A percentile compares a stretch with the other conserved stretches of the same genome.
These are phyloP conservation scores for Laothoe populi DNA, from an alignment of 2,888 invertebrate species.

Conservation along the genomic window DNA sequence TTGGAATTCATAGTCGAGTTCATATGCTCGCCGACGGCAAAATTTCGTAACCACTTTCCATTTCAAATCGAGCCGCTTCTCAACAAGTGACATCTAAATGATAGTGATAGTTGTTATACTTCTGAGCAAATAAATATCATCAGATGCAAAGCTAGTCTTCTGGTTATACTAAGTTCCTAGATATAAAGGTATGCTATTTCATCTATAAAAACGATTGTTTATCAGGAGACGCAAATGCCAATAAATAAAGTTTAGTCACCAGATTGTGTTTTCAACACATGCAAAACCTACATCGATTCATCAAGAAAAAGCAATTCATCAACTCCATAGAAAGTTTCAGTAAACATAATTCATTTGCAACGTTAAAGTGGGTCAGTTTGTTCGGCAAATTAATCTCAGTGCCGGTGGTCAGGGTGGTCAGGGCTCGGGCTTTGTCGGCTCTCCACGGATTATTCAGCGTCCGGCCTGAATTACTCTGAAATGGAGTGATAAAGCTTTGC, in stretches of 20 bases:
- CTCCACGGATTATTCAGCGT: constrained; percentile 38
- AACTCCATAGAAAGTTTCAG: not conserved
- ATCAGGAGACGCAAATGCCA: no score
- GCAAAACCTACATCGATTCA: not conserved
- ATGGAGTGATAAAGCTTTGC: constrained; percentile 15
- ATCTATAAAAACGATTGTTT: no score
- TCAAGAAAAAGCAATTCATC: constrained; percentile 8
- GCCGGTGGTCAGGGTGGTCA: constrained; percentile 33
- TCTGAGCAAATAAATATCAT: no score
- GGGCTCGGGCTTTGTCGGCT: constrained; percentile 41
- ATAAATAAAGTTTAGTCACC: no score
- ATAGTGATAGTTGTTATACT: not conserved
- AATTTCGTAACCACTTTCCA: not conserved
- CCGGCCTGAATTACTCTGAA: constrained; percentile 26
- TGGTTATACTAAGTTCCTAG: no score
- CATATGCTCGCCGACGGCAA: not conserved
- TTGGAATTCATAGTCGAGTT: not conserved
- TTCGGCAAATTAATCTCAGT: constrained; percentile 41
- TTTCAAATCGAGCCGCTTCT: not conserved
- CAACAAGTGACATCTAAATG: not conserved
- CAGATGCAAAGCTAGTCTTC: no score
- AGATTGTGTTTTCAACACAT: not conserved
- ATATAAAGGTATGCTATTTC: no score
- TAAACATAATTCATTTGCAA: constrained; percentile 27
- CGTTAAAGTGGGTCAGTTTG: constrained; percentile 43